Conservation (phyloP, 2,797 vertebrate genomes). For the Prionace glauca region DNA sequence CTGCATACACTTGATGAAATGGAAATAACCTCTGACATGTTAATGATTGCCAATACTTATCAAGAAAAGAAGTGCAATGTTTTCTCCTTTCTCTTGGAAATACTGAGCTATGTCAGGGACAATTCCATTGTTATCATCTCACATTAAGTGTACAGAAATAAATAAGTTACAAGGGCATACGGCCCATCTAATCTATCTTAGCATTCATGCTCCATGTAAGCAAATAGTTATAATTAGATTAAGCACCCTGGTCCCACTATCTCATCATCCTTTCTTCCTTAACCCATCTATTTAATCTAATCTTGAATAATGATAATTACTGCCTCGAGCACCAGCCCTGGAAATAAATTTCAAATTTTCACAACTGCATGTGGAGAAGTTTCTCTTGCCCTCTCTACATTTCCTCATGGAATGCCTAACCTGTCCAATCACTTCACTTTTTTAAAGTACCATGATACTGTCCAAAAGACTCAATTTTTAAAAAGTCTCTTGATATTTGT, state of each 20-base stretch:
- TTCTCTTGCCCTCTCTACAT: background rate
- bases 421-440: background rate
- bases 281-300: background rate
- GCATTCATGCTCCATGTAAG: background rate
- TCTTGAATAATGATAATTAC: background rate
- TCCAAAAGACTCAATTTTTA: background rate
- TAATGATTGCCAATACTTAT: background rate
- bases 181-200: background rate
- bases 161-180: background rate
- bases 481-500: background rate
- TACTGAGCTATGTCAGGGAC: background rate
- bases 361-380: background rate
- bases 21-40: background rate
- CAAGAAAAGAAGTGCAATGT: background rate
- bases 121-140: background rate
- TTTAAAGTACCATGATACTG: background rate
- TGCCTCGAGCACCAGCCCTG: background rate
- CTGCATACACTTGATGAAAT: background rate
- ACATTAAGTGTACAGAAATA: background rate
- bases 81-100: background rate
- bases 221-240: background rate
- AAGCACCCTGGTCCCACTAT: background rate
- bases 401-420: background rate
- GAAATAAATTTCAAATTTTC: background rate
- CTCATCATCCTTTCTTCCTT: background rate